Conservation (phyloP, 2,797 vertebrate species). For the Jordanella pulchra region DNA sequence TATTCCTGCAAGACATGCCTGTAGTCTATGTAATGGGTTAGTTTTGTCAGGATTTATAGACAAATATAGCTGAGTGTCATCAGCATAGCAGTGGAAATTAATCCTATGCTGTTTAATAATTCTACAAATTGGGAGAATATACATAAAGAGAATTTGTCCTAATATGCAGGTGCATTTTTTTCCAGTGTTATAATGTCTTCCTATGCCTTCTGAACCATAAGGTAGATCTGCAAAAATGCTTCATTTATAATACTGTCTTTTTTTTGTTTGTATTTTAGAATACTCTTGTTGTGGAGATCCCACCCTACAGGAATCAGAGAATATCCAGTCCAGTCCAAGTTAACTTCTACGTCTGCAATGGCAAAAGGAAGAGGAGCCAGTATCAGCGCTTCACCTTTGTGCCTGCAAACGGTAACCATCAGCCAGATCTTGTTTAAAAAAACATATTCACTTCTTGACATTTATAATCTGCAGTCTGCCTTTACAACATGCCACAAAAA, state of each 20-base stretch:
- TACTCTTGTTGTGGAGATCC: constrained; percentile 89
- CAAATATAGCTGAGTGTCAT: no score
- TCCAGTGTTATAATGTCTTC: neutral
- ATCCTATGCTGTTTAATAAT: no score
- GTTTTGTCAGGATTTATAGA: no score
- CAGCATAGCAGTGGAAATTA: no score
- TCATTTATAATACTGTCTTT: neutral
- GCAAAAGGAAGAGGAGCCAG: constrained; percentile 98
- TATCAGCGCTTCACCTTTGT: constrained; percentile 95
- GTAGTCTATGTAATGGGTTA: no score
- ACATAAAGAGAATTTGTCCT: no score
- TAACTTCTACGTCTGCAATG: constrained; percentile 97
- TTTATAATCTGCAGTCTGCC: constrained; percentile 31
- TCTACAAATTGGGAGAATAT: no score
- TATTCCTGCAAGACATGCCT: no score
- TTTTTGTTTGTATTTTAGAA: constrained; percentile 75
- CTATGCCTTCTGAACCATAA: neutral
- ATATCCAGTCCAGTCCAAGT: constrained; percentile 91
- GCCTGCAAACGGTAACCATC: constrained; percentile 87
- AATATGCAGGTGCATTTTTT: neutral
- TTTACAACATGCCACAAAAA: constrained; percentile 37
- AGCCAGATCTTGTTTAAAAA: constrained; percentile 14
- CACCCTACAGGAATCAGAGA: constrained; percentile 93
- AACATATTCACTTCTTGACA: constrained; percentile 29
- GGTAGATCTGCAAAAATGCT: neutral